A percentile compares a stretch with the other conserved stretches of the same genome.
Conservation (phyloP, 2,113 vertebrate species). For the Bujurquina vittata region DNA sequence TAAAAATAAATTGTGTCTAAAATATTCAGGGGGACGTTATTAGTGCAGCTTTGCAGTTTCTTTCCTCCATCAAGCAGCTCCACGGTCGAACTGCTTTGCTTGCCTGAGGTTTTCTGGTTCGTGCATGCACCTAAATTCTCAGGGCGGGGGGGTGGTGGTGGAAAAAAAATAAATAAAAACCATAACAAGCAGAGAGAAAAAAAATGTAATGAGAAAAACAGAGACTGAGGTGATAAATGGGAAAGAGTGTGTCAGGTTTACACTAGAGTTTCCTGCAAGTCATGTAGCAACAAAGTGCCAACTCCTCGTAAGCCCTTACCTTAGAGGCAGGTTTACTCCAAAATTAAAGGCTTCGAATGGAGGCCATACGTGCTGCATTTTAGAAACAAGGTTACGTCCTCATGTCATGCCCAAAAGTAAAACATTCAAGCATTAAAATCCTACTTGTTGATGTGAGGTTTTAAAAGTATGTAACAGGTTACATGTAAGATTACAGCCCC, state of each 20-base stretch:
- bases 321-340: not conserved
- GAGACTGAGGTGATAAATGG: not conserved
- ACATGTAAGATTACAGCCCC: not conserved
- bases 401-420: not conserved
- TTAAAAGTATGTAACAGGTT: not conserved
- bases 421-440: not conserved
- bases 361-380: not conserved
- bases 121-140: conserved; percentile 35
- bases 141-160: not conserved
- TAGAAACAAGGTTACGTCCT: not conserved
- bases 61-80: conserved; percentile 44
- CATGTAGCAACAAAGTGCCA: not conserved
- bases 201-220: not conserved
- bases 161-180: conserved; percentile 12
- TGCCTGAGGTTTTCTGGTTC: conserved; percentile 48
- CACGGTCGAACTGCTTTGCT: conserved; percentile 47
- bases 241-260: not conserved
- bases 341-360: not conserved
- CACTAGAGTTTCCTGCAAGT: not conserved
- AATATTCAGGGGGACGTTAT: conserved; percentile 79
- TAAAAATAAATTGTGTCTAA: conserved; percentile 82
- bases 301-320: not conserved
- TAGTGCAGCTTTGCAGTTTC: conserved; percentile 71
- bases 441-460: rapidly evolving
- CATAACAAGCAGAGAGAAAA: not conserved